Evolutionary conservation across 37 sponge, comb jelly and placozoan species (phyloP), one percentile per base, ranked within the genome.

Genomic region (Petrosia ficiformis): DNA sequence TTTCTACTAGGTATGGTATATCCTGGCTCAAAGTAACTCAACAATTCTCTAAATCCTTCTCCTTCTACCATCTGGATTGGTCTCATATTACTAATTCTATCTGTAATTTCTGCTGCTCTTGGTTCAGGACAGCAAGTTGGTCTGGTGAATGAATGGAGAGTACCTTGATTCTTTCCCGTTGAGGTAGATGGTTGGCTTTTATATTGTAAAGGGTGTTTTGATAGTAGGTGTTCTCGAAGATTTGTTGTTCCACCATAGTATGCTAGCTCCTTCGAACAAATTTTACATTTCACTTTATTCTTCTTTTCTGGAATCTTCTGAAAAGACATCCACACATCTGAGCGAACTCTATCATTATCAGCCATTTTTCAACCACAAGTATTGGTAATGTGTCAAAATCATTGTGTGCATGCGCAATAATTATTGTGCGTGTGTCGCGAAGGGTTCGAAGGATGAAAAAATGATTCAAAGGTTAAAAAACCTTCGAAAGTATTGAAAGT

Each of bases 321-420:
- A 32, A 72, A 72, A n/a, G 28, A 72, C 30, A 26, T 31, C 73
- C 73, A 41, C 24, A 72, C 73, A 42, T 72, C 73, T 72, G 73
- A 72, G 24, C 36, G 3, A 10, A 19, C 16, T 19, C 54, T 10
- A n/a, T n/a, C n/a, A n/a, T n/a, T n/a, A n/a, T n/a, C n/a, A n/a
- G n/a, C n/a, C n/a, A n/a, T n/a, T n/a, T n/a, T n/a, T n/a, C n/a
- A n/a, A n/a, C n/a, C n/a, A n/a, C n/a, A n/a, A n/a, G n/a, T n/a
- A n/a, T n/a, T n/a, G n/a, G n/a, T n/a, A n/a, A n/a, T n/a, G n/a
- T n/a, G n/a, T n/a, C n/a, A n/a, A n/a, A n/a, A n/a, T n/a, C n/a
- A n/a, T n/a, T n/a, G n/a, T n/a, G n/a, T n/a, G n/a, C n/a, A n/a
- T n/a, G n/a, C n/a, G n/a, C n/a, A n/a, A n/a, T n/a, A n/a, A n/a